Percentiles rank a stretch among this genome's conserved stretches.
phyloP scores from a whole-genome alignment of 2,797 vertebrate species.

The Poeciliopsis turneri region DNA sequence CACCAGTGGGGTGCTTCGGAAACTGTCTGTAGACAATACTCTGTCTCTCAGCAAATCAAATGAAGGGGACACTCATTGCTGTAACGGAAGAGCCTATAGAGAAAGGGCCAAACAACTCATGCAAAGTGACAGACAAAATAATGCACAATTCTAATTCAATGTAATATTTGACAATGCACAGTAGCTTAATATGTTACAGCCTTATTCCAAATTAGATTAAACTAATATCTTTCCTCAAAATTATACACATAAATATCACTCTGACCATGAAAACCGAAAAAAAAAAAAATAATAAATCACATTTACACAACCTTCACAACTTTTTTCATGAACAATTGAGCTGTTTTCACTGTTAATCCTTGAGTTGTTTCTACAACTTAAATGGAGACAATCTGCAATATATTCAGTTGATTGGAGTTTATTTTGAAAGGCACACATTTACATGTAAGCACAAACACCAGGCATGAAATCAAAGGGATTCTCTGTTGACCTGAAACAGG shows the following conservation, averaged over 20 bases:
- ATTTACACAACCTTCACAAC: neutral
- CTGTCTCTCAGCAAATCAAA: slow-evolving; percentile 55
- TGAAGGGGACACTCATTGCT: slow-evolving; percentile 46
- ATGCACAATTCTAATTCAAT: neutral
- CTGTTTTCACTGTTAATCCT: neutral
- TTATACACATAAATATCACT: neutral
- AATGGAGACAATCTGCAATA: neutral
- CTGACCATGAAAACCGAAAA: no score
- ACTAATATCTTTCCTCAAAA: neutral
- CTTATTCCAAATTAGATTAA: neutral
- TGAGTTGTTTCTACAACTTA: neutral
- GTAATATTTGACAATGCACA: neutral
- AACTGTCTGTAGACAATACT: slow-evolving; percentile 58
- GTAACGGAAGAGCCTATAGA: slow-evolving; percentile 28
- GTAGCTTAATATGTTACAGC: neutral
- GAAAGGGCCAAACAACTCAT: slow-evolving; percentile 33
- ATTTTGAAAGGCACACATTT: neutral
- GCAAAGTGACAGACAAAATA: slow-evolving; percentile 18
- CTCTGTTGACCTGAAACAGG: neutral
- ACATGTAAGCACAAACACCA: neutral
- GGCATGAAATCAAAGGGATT: neutral
- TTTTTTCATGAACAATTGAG: neutral
- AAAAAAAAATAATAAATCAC: neutral
- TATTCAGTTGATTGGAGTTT: neutral
- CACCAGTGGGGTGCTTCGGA: slow-evolving; percentile 55